These are phyloP conservation scores for Nothoprocta perdicaria DNA, from an alignment of 2,113 vertebrate genomes.

Conservation along the genomic window DNA sequence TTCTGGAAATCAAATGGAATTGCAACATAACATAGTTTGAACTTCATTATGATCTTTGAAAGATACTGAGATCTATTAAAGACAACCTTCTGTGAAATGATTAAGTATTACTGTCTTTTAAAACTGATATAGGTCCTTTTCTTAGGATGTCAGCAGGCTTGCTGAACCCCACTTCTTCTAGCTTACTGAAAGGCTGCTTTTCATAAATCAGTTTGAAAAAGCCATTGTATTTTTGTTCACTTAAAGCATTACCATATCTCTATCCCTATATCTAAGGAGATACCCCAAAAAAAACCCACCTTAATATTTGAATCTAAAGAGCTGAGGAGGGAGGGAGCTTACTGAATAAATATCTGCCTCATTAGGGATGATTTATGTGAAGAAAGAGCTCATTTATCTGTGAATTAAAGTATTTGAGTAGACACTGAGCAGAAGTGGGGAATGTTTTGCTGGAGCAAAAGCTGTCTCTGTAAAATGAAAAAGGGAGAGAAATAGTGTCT, in stretches of 20 bases:
- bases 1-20: neutral
- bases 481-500: neutral
- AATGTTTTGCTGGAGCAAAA: neutral
- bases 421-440: neutral
- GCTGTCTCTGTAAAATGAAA: neutral
- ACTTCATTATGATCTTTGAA: no score
- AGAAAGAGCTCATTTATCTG: constrained; percentile 12
- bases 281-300: neutral
- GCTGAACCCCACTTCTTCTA: neutral
- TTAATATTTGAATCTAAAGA: accelerated
- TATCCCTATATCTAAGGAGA: neutral
- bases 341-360: neutral
- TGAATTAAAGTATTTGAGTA: neutral
- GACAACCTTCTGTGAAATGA: neutral
- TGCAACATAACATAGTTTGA: neutral
- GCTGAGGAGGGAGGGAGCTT: neutral
- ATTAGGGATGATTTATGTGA: constrained; percentile 39
- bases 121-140: no score
- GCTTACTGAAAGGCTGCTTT: neutral
- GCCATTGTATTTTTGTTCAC: neutral
- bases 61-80: neutral
- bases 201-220: neutral
- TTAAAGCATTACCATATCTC: neutral
- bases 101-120: neutral
- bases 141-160: neutral